Percentiles rank a stretch among this genome's conserved stretches.
Evolutionary conservation across 2,113 vertebrate genomes (phyloP).

Genomic region (Triplophysa rosa): DNA sequence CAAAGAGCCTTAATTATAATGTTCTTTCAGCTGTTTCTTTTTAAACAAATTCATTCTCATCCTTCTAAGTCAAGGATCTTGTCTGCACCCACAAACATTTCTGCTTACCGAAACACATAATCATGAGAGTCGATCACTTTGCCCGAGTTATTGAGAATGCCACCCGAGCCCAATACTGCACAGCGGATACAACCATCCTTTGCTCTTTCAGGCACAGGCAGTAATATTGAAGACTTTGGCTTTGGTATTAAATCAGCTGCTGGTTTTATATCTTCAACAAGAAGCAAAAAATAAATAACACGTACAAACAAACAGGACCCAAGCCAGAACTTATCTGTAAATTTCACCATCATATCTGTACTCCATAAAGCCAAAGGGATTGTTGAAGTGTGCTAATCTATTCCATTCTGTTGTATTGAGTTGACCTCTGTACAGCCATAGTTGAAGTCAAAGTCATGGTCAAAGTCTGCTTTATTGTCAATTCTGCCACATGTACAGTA

Average conservation of each 20-base stretch:
- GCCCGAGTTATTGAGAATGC: conserved; percentile 85
- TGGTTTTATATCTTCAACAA: conserved; percentile 76
- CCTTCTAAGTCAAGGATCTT: background rate
- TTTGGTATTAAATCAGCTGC: conserved; percentile 74
- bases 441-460: conserved; percentile 59
- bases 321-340: background rate
- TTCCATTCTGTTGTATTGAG: conserved; percentile 80
- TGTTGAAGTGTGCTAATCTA: conserved; percentile 81
- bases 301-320: too few species aligned
- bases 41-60: too few species aligned
- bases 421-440: conserved; percentile 77
- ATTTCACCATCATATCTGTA: conserved; percentile 75
- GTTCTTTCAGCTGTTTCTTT: too few species aligned
- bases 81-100: background rate
- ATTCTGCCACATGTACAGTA: too few species aligned
- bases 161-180: conserved; percentile 83
- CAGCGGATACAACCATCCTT: conserved; percentile 76
- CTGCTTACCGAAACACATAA: conserved; percentile 83
- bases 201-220: conserved; percentile 62
- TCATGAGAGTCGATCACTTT: conserved; percentile 85
- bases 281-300: conserved; percentile 20
- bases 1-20: background rate
- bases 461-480: too few species aligned
- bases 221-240: conserved; percentile 74
- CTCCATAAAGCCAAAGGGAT: conserved; percentile 86